Base-by-base conservation (phyloP, 2,888 invertebrate species). In the Ernsta delagoae region DNA sequence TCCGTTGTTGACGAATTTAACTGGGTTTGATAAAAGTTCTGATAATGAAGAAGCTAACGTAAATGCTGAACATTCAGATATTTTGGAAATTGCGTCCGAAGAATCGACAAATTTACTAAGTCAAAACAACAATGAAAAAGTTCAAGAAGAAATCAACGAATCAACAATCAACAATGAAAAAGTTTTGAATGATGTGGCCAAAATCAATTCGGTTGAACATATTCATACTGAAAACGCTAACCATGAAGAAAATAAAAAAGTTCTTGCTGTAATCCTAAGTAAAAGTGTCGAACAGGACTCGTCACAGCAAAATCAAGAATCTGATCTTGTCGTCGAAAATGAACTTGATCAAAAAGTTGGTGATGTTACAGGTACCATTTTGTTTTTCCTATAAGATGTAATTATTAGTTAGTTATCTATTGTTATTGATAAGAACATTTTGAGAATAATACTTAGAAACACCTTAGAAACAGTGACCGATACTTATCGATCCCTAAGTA, bases 201-300 rank as follows among this genome's bases (percentile, higher is more conserved):
- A 54, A 31, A 31, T 11, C 11, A 31, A 5, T 31, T 31, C 31
- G 31, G 5, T 54, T 54, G 31, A 54, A 54, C 16, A 1, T 53
- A 53, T 24, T 53, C 5, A 50, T 16, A 6, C 6, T 24, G 31
- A 53, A 48, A n/a, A 59, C 59, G 12, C 59, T 31, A 53, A 41
- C 50, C 34, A 53, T 12, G 12, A 41, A 11, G 12, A 41, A 54
- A 60, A 66, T 60, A 54, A 66, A 34, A 60, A 60, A 60, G 60
- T 45, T 54, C 43, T 60, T 16, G 54, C 66, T 0, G 60, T 60
- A 8, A 60, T 60, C 4, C 31, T 45, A 53, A 12, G 41, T 59
- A 53, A 53, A 2, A 61, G 31, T n/a, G 4, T 9, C 43, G 45
- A 56, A 45, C 36, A 8, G 8, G n/a, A 39, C 12, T n/a, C 8